Percentiles rank a stretch among this genome's conserved stretches.
Conservation (phyloP, 1,140 invertebrate species). For the Pseudachorutes palmiensis region DNA sequence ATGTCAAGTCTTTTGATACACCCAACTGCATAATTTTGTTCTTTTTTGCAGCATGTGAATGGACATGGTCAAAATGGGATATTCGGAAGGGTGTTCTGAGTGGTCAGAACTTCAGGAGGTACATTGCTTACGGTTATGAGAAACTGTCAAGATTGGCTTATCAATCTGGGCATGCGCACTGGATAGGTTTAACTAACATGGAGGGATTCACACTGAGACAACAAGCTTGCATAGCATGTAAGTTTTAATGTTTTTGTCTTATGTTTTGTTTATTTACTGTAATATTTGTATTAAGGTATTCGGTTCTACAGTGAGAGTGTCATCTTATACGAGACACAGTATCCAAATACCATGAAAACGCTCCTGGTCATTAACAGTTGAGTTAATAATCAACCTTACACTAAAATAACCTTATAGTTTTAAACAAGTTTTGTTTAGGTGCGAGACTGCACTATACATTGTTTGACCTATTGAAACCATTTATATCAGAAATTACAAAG, state of each 20-base stretch:
- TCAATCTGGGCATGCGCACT: not conserved
- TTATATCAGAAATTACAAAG: no score
- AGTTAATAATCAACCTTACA: no score
- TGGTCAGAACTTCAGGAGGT: not conserved
- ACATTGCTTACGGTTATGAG: not conserved
- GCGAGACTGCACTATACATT: no score
- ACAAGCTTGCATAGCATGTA: not conserved
- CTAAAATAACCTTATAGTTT: not conserved
- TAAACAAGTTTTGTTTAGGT: not conserved
- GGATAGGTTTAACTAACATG: not conserved
- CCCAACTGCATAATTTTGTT: not conserved
- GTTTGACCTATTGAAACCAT: no score
- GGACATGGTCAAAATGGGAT: not conserved
- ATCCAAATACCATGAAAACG: not conserved
- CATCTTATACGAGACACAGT: not conserved
- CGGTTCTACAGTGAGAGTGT: not conserved
- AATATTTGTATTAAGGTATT: not conserved
- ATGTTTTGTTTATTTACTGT: not conserved
- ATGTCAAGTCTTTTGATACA: not conserved
- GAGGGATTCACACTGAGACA: not conserved
- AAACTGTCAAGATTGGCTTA: not conserved
- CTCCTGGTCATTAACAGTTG: conserved; percentile 1
- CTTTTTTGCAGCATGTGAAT: not conserved
- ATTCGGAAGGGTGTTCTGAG: not conserved
- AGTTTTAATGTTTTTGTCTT: not conserved